Conservation (phyloP, 30 jellyfish, hydroid and myxozoan species). For the Sanderia malayensis region DNA sequence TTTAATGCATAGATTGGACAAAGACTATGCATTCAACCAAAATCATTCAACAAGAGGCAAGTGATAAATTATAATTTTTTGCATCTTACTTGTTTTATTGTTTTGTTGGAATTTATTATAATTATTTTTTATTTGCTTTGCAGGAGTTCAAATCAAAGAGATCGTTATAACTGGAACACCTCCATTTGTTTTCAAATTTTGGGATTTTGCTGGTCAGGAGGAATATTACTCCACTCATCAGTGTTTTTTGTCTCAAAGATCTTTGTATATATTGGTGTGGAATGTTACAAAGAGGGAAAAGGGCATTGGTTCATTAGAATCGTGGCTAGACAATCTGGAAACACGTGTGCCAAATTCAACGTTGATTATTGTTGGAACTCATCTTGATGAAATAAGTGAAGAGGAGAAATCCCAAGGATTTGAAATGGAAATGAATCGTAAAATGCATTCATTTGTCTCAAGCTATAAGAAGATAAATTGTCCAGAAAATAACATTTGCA, state of each 20-base stretch:
- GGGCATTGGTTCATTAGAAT: slow-evolving; percentile 64
- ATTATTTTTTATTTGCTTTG: too few species aligned
- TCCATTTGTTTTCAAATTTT: slow-evolving; percentile 61
- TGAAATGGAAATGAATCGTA: slow-evolving; percentile 28
- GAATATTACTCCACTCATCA: slow-evolving; percentile 96
- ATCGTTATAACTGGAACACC: neutral
- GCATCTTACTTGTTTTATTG: too few species aligned
- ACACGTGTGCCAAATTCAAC: slow-evolving; percentile 73
- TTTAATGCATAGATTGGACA: slow-evolving; percentile 44
- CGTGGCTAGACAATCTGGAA: slow-evolving; percentile 87
- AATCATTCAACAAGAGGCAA: slow-evolving; percentile 61
- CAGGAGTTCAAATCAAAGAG: slow-evolving; percentile 68
- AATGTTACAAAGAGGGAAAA: slow-evolving; percentile 50
- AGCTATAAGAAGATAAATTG: neutral
- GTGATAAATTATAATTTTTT: neutral
- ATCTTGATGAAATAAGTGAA: slow-evolving; percentile 47
- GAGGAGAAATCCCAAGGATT: slow-evolving; percentile 6
- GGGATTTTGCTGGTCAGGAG: slow-evolving; percentile 99
- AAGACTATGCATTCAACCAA: slow-evolving; percentile 17
- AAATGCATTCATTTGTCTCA: neutral
- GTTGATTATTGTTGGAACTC: slow-evolving; percentile 85
- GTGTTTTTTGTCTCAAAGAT: slow-evolving; percentile 81
- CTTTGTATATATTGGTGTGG: slow-evolving; percentile 84
- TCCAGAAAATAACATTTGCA: neutral
- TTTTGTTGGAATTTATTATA: too few species aligned